Evolutionary conservation across 1,140 invertebrate genomes (phyloP), one percentile per base, ranked within the genome.

Genomic region (Atta cephalotes): DNA sequence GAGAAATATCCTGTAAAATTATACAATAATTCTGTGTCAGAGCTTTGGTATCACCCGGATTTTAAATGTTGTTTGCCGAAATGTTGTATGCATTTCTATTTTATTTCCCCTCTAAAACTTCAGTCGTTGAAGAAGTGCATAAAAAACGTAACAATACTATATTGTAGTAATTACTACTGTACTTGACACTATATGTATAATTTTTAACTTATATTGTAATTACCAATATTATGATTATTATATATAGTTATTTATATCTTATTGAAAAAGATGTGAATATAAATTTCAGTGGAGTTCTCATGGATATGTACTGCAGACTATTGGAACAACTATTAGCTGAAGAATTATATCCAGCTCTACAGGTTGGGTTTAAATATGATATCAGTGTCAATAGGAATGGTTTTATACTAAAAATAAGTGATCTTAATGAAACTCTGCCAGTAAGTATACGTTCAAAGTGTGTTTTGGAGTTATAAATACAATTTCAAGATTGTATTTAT

Each of bases 21-120:
- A 12, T 94, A 96, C 6, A 95, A 96, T 62, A 96, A 96, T 60
- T 94, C 96, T 1, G 92, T 96, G 28, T 95, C 96, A 79, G 97
- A 98, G 92, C 90, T 99, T 49, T 99, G 98, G 98, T 98, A 97
- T 94, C 97, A 97, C 80, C 97, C 97, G 71, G 98, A 99, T 94
- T 96, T 97, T 58, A 98, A 97, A 91, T 99, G 98, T 94, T 95
- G 97, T 4, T 95, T 98, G 18, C 98, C 98, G 0, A 97, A 97
- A 76, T 97, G 97, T 0, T 96, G 96, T 87, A 96, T 98, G 79
- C 96, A 96, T 88, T 97, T 98, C 91, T 96, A 97, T 94, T 96
- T 98, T 65, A 96, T 97, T 65, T 97, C 96, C 58, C 97, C 97
- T 14, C 89, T 97, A 31, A 95, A 96, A 49, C 91, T 96, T 16